Evolutionary conservation across 2,113 vertebrate species (phyloP), one percentile per base, ranked within the genome.

Genomic region (Setophaga kirtlandii): DNA sequence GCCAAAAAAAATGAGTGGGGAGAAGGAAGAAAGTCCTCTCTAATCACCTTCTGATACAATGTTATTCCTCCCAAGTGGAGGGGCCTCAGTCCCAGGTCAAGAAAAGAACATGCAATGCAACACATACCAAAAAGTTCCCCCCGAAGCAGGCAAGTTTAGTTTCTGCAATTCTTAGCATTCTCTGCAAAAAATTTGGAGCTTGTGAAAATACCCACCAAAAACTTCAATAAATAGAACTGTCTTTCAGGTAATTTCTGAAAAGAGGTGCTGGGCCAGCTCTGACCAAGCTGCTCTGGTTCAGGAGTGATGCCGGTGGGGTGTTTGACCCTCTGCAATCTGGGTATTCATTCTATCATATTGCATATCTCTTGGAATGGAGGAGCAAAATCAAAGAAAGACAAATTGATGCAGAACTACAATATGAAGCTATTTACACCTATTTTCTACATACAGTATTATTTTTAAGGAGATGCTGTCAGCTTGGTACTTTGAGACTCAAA

Each of bases 131-230:
- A 64, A 68, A 78, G 8, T 13, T 63, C 15, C 28, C n/a, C 46
- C 31, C 4, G 6, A 93, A 81, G 42, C 77, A 56, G n/a, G 31
- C 68, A 77, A 58, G 39, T 28, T 82, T 44, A 89, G 55, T 88
- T 95, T 83, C 74, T 87, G 39, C 59, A 79, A 79, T 79, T 81
- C 49, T 82, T 44, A 89, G 80, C 37, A 94, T n/a, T n/a, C 82
- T 87, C 80, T 35, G 30, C 12, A 50, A 89, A 92, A 85, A 92
- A n/a, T 2, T 5, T 25, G 47, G 42, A 93, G 53, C 59, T 86
- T 69, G 47, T 62, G 46, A 93, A 96, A 96, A 84, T 39, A 82
- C 21, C 68, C 84, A 93, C 28, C 70, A 89, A 94, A 88, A 70
- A 15, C 60, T 74, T 73, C 56, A 93, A 44, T 42, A 93, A 95